phyloP scores from a whole-genome alignment of 2,888 invertebrate genomes.

The Clepsis dumicolana region DNA sequence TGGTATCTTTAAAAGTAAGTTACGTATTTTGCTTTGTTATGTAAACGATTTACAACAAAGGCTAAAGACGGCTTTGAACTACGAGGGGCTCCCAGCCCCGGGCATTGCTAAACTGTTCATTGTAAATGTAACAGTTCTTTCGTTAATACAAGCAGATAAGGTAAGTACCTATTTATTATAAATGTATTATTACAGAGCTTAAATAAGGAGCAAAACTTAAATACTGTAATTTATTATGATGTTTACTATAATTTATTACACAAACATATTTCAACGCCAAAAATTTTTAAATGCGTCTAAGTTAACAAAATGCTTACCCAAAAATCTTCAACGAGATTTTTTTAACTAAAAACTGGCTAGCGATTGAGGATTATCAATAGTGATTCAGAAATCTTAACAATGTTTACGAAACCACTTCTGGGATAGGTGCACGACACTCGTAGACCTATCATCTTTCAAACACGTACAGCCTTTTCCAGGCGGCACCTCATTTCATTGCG shows the following conservation, averaged over 20 bases:
- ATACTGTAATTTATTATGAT: too few species aligned
- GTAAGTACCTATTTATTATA: background rate
- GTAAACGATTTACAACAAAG: conserved; percentile 7
- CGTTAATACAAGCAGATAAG: background rate
- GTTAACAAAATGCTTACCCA: too few species aligned
- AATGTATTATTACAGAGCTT: background rate
- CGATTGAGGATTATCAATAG: too few species aligned
- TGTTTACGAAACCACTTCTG: too few species aligned
- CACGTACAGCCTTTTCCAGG: background rate
- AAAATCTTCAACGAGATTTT: too few species aligned
- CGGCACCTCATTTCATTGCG: background rate
- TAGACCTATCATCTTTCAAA: background rate
- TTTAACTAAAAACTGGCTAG: too few species aligned
- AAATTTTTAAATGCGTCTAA: too few species aligned
- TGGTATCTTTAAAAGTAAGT: background rate
- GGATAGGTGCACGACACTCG: too few species aligned
- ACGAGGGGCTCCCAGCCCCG: background rate
- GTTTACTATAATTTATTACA: too few species aligned
- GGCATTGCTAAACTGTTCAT: conserved; percentile 5
- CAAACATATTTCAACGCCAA: too few species aligned
- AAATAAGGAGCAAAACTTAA: background rate
- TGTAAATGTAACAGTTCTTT: background rate
- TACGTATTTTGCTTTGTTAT: background rate
- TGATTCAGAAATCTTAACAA: too few species aligned
- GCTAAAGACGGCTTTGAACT: background rate